Evolutionary conservation across 2,888 invertebrate species (phyloP), one percentile per base, ranked within the genome.

Genomic region (Aradus depressus): DNA sequence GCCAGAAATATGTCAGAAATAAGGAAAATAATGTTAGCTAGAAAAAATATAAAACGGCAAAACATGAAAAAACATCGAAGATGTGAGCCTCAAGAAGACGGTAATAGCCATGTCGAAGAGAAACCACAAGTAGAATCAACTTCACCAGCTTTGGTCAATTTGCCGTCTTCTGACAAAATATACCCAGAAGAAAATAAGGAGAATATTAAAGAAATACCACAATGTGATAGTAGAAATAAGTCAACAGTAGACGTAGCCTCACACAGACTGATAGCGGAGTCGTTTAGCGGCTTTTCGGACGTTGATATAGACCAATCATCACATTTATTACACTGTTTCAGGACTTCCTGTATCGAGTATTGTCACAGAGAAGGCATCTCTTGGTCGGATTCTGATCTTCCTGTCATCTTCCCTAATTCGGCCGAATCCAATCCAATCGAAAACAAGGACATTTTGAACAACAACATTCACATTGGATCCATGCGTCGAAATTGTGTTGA

Each of bases 1-100:
- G 80, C 80, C 0, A 76, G 77, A 1, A 81, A 81, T 64, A 71
- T 80, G 37, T 72, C 74, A 59, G 81, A 82, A 68, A 80, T 80
- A 1, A 75, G 73, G 60, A 73, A 72, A 58, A 66, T 80, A 45
- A 79, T 79, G 73, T 80, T 79, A 65, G 75, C 80, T 64, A 68
- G 81, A 4, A 80, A 76, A 57, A 75, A 77, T 58, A 65, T 81
- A 54, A 76, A 77, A 26, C 76, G 47, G 3, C 19, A 47, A 19
- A 26, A n/a, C 5, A 35, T 6, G 16, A 21, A 45, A 8, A 38
- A 47, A 38, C 18, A 21, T n/a, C n/a, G n/a, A n/a, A n/a, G n/a
- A n/a, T n/a, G n/a, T 16, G 38, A 38, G 76, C 60, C 71, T 78
- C 61, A 77, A 78, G 60, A 72, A 73, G 48, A 68, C 72, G 61